Base-by-base conservation (phyloP, 2,113 vertebrate genomes). In the Percopsis transmontana region DNA sequence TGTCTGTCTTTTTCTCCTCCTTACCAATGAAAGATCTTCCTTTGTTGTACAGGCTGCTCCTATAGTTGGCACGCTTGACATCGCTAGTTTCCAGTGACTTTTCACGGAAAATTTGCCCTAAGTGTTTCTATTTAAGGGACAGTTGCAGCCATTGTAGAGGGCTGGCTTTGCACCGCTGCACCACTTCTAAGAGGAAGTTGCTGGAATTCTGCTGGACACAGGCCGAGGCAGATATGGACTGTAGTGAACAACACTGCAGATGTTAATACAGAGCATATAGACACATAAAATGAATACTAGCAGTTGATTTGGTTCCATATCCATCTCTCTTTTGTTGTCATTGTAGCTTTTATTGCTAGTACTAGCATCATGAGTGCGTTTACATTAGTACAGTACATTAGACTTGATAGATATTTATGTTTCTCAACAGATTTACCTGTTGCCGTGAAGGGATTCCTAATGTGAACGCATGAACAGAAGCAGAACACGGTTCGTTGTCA, bases 11-110 rank as follows among this genome's bases (percentile, higher is more conserved):
- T 78, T 70, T 85, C 77, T 76, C 81, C 60, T 63, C 81, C 60
- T 63, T 58, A 52, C 53, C 75, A 87, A 77, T 89, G 91, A 84
- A 66, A 84, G 63, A 72, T 71, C 52, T 57, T 13, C 27, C 12
- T 23, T 60, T 72, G 58, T 58, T 72, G 58, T 54, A 18, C 23
- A 27, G 55, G 2, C 54, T 7, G 18, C 23, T 58, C 6, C 16
- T 24, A 39, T 1, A 27, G 38, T 27, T 68, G 59, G 72, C 62
- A 57, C 42, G 38, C 12, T 44, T 62, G 21, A 8, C 55, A 57
- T 19, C 2, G 11, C 20, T 55, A 9, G 2, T 50, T 70, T 66
- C 50, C 33, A 66, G 41, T 38, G 7, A 2, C 21, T 66, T 62
- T 53, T 62, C 19, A 52, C 18, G 24, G 47, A 58, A 58, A 58